Percentiles rank a stretch among this genome's conserved stretches.
Conservation (phyloP, 2,888 invertebrate species). For the Pyrrhosoma nymphula region DNA sequence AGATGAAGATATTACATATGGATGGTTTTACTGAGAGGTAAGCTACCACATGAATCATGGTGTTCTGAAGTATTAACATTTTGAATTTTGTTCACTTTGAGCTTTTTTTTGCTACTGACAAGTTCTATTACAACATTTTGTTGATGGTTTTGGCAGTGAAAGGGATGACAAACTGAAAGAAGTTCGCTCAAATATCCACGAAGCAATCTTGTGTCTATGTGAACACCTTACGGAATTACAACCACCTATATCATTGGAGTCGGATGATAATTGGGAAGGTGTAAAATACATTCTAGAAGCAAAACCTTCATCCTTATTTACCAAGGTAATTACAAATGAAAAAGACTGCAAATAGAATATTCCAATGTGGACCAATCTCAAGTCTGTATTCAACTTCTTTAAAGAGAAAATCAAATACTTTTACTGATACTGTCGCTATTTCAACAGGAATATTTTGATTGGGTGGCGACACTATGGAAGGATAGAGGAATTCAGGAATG, state of each 20-base stretch:
- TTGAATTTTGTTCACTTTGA: neutral
- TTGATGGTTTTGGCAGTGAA: slow-evolving; percentile 45
- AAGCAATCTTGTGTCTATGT: slow-evolving; percentile 61
- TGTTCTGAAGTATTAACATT: neutral
- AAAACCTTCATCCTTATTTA: neutral
- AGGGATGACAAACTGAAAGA: slow-evolving; percentile 35
- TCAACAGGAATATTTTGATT: slow-evolving; percentile 77
- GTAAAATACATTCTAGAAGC: slow-evolving; percentile 32
- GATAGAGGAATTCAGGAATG: slow-evolving; percentile 86
- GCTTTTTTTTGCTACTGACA: neutral
- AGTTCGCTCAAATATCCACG: slow-evolving; percentile 61
- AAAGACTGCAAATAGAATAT: neutral
- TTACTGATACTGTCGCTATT: neutral
- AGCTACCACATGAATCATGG: slow-evolving; percentile 72
- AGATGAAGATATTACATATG: slow-evolving; percentile 91
- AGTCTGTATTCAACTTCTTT: neutral
- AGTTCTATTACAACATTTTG: neutral
- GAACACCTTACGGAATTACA: neutral
- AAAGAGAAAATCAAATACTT: neutral
- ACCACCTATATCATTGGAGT: slow-evolving; percentile 53
- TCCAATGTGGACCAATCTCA: neutral
- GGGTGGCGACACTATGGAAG: slow-evolving; percentile 84
- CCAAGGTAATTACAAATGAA: neutral
- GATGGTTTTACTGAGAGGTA: slow-evolving; percentile 88
- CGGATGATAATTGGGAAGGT: slow-evolving; percentile 26